Evolutionary conservation across 2,888 invertebrate species (phyloP), one percentile per base, ranked within the genome.

Genomic region (Drosophila multiciliata): DNA sequence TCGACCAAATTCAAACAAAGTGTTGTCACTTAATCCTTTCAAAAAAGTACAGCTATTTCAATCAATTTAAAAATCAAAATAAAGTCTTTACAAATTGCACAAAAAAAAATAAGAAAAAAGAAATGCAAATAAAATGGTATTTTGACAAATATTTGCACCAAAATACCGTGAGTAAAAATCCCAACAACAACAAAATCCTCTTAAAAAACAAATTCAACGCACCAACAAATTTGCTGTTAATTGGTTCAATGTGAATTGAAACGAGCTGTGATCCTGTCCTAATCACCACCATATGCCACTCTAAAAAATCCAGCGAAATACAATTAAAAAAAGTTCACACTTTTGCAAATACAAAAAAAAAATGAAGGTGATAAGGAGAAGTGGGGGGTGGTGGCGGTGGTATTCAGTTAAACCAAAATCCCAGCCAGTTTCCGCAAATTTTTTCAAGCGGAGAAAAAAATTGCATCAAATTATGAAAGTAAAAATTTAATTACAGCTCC

Each of bases 381-480:
- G 3, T 23, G 45, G 7, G 7, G 12, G 6, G 36, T 6, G 6
- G 15, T 17, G 6, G 15, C 7, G 20, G 15, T 23, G 23, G 8
- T 3, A 3, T 12, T 23, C 15, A 45, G 9, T 33, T 12, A 20
- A 49, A 54, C 36, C 36, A 40, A 58, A 78, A 75, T 78, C 55
- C 48, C 62, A 68, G 75, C 60, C 83, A 77, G 75, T 76, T 81
- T 79, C 69, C 79, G 76, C 54, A 61, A 8, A 53, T 40, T 60
- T 67, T 78, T 73, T 69, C 64, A 38, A 63, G 36, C 36, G 35
- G 7, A 8, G 52, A 45, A 45, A 54, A 76, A 82, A 87, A 87
- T 87, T 87, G 85, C 87, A 82, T 76, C 76, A 89, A 87, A 85
- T 89, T 89, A 89, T 77, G 64, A 84, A 88, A 74, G 89, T 64